Base-by-base conservation (phyloP, 2,113 vertebrate species). In the Lonchura striata region DNA sequence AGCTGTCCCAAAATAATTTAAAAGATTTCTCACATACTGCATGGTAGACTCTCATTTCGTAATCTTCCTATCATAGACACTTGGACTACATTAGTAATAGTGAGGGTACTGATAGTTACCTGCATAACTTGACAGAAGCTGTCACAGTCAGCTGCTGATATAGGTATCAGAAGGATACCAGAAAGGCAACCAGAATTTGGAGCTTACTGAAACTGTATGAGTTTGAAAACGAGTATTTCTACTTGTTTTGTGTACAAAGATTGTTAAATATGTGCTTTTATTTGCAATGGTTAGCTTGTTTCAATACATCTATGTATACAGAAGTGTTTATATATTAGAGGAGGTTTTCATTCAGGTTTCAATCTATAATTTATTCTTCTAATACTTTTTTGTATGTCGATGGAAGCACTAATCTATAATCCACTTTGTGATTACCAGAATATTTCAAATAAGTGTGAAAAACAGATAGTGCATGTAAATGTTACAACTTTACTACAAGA, bases 361-460 rank as follows among this genome's bases (percentile, higher is more conserved):
- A 46, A 1, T 63, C 47, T 46, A 7, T 2, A 41, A 8, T 65
- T 83, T 86, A 16, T 65, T 87, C 25, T 89, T 64, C 44, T 82
- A 84, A 56, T 37, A 27, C 23, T 64, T 13, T 52, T 95, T 68
- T 53, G 28, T 25, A 41, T 82, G 53, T 71, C 64, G 68, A 7
- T 78, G 41, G 57, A 86, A 54, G 11, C 47, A 59, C 13, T 71
- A 46, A 76, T 82, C 79, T 79, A 25, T 86, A 95, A 65, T 64
- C n/a, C 19, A 59, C 21, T 86, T 81, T 84, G 15, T 86, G 61
- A 54, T 53, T 84, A 52, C 41, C 12, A 75, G 19, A 70, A 22
- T 88, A 66, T 93, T 92, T 83, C 42, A 81, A 39, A 70, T 70
- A 90, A 88, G 14, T 86, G 23, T 68, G 69, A 89, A 91, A 84